Conservation (phyloP, 2,888 invertebrate genomes). For the Drosophila formosana region DNA sequence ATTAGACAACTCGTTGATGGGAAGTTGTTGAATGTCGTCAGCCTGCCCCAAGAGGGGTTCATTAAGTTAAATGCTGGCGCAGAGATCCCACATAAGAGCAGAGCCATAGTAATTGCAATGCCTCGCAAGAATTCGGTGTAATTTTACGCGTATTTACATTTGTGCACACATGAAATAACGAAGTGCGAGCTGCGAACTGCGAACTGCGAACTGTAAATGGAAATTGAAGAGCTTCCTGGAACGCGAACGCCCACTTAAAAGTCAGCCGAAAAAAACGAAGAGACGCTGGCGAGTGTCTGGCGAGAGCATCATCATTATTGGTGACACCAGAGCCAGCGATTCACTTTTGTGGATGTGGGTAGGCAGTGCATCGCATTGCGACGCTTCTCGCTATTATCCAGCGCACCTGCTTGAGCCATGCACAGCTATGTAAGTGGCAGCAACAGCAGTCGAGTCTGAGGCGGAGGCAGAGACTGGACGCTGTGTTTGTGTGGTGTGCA, state of each 20-base stretch:
- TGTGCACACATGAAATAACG: conserved; percentile 43
- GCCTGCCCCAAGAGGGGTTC: conserved; percentile 20
- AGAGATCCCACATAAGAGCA: conserved; percentile 6
- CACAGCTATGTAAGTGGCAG: conserved; percentile 58
- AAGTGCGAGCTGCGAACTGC: conserved; percentile 55
- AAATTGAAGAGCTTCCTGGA: conserved; percentile 72
- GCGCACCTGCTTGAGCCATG: conserved; percentile 62
- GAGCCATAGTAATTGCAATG: conserved; percentile 43
- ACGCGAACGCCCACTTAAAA: conserved; percentile 72
- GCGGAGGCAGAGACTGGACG: no score
- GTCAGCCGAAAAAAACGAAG: conserved; percentile 45
- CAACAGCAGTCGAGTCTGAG: conserved; percentile 3
- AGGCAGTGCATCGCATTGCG: conserved; percentile 49
- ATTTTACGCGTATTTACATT: conserved; percentile 50
- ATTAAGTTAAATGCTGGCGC: conserved; percentile 30
- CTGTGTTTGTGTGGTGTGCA: conserved; percentile 62
- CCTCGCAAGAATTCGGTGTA: conserved; percentile 31
- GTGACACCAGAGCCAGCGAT: conserved; percentile 59
- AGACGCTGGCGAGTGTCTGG: conserved; percentile 39
- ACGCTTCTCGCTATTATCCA: conserved; percentile 68
- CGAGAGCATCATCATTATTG: conserved; percentile 60
- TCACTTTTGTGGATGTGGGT: conserved; percentile 68
- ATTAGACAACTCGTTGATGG: conserved; percentile 17
- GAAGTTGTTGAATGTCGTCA: conserved; percentile 27
- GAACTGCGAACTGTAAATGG: conserved; percentile 68